Evolutionary conservation across 2,797 vertebrate genomes (phyloP).

Genomic region (Hyperoplus lanceolatus): DNA sequence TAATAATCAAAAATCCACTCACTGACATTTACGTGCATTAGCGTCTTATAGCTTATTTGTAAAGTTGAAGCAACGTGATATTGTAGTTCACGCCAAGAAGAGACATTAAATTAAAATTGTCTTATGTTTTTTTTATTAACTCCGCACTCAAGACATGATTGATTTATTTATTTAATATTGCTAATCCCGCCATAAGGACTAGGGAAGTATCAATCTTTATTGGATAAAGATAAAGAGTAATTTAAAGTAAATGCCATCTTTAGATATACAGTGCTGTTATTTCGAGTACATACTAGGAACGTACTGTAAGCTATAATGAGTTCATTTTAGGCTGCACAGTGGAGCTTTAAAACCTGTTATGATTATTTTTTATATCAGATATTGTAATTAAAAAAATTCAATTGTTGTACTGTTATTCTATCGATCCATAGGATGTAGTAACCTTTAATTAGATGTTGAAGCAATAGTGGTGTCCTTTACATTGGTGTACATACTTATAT

Average conservation of each 20-base stretch:
- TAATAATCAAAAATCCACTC: neutral
- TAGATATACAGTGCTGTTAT: neutral
- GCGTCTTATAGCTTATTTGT: neutral
- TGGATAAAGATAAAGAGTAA: neutral
- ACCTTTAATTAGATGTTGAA: constrained; percentile 3
- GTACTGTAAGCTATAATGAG: neutral
- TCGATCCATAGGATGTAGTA: constrained; percentile 1
- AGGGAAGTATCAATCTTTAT: constrained; percentile 15
- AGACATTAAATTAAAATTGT: neutral
- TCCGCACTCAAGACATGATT: neutral
- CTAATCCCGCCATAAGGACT: constrained; percentile 3
- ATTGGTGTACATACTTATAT: neutral
- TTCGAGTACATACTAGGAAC: neutral
- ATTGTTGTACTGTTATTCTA: neutral
- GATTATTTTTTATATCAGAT: neutral
- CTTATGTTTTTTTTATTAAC: constrained; percentile 22
- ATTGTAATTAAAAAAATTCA: neutral
- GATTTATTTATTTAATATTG: constrained; percentile 14
- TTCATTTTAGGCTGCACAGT: neutral
- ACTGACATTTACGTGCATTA: neutral
- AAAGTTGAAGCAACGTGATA: neutral
- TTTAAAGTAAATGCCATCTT: neutral
- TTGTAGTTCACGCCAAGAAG: neutral
- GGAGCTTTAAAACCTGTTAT: constrained; percentile 3
- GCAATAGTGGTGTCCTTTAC: neutral